A percentile compares a stretch with the other conserved stretches of the same genome.
Conservation (phyloP, 2,113 vertebrate genomes). For the Sapajus apella region DNA sequence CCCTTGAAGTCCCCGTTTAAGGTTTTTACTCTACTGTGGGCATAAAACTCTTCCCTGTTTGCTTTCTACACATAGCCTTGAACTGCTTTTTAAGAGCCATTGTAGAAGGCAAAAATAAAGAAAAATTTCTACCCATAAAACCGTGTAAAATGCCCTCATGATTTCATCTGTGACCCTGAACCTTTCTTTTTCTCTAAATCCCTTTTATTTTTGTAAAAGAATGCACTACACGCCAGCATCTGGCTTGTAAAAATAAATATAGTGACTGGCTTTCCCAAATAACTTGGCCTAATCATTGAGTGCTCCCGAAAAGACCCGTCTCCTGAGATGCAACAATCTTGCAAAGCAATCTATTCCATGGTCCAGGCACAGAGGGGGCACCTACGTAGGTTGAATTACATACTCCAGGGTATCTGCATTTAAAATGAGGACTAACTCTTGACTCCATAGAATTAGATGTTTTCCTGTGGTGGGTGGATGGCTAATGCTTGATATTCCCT, state of each 20-base stretch:
- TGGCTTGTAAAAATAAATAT: conserved; percentile 74
- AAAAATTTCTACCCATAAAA: conserved; percentile 42
- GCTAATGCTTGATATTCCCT: neutral
- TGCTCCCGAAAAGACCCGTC: conserved; percentile 21
- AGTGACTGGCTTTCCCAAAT: conserved; percentile 51
- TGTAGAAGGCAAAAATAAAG: conserved; percentile 28
- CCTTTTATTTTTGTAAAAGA: conserved; percentile 64
- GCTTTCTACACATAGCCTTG: neutral
- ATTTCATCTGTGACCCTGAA: conserved; percentile 56
- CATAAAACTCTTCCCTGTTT: neutral
- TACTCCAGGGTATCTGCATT: neutral
- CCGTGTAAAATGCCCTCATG: conserved; percentile 5
- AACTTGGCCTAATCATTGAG: neutral
- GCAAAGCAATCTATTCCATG: neutral
- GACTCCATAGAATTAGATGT: neutral
- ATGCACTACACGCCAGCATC: conserved; percentile 40
- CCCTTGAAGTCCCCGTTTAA: neutral
- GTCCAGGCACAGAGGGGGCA: conserved; percentile 7
- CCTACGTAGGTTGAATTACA: neutral
- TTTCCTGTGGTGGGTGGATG: neutral
- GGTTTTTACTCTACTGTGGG: neutral
- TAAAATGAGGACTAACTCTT: neutral
- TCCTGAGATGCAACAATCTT: conserved; percentile 54
- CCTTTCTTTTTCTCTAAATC: conserved; percentile 10
- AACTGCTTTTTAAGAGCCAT: neutral